Evolutionary conservation across 2,888 invertebrate species (phyloP).

Genomic region (Mantis religiosa): DNA sequence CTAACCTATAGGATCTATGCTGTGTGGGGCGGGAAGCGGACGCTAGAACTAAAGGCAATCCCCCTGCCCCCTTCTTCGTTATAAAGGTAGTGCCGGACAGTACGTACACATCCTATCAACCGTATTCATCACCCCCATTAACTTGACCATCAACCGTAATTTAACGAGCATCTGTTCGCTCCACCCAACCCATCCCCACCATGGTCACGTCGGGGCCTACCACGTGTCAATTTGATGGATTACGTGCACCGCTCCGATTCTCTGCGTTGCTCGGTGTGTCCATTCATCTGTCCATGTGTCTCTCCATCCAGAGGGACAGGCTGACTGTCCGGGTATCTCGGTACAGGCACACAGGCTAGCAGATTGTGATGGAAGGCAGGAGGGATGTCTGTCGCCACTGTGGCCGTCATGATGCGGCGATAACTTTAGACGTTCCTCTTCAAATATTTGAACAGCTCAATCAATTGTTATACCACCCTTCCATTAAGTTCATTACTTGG

Average conservation of each 20-base stretch:
- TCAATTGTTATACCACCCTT: too few relatives aligned
- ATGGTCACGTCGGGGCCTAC: not conserved
- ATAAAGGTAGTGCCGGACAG: not conserved
- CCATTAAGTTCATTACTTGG: too few relatives aligned
- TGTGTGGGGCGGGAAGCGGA: not conserved
- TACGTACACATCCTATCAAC: not conserved
- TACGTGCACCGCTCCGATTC: not conserved
- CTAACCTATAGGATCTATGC: not conserved
- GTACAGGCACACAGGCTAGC: not conserved
- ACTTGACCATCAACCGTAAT: conserved; percentile 12
- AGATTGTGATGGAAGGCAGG: too few relatives aligned
- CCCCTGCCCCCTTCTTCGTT: not conserved
- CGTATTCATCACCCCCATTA: conserved; percentile 7
- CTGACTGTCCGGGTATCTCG: too few relatives aligned
- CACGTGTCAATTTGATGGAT: not conserved
- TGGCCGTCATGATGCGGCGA: too few relatives aligned
- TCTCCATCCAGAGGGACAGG: not conserved
- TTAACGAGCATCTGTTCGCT: conserved; percentile 13
- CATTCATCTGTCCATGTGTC: not conserved
- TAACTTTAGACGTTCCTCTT: too few relatives aligned
- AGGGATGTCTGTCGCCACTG: not conserved
- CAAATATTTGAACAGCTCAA: too few relatives aligned
- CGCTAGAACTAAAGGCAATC: not conserved
- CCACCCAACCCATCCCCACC: not conserved
- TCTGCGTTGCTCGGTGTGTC: not conserved